A percentile compares a stretch with the other conserved stretches of the same genome.
Evolutionary conservation across 35 echinoderm and acorn worm genomes (phyloP).

Genomic region (Chiridota heheva): DNA sequence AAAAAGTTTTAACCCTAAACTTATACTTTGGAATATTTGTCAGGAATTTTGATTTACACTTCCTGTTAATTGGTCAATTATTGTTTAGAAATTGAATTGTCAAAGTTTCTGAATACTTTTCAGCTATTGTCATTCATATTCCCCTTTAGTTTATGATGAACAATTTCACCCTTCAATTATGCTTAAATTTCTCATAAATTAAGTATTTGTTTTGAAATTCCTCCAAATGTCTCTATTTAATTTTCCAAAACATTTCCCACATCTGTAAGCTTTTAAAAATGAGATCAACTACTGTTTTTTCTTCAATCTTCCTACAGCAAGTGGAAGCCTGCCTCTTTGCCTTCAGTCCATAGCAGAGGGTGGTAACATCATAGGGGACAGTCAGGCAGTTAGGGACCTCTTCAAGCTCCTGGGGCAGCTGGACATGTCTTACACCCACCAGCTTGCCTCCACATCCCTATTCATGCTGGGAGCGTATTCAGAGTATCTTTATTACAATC

Average conservation of each 20-base stretch:
- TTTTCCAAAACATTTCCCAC: background rate
- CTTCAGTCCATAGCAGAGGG: slow-evolving; percentile 96
- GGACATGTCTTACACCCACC: slow-evolving; percentile 84
- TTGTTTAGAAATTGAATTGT: too few species aligned
- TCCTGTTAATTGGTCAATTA: too few species aligned
- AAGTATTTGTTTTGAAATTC: background rate
- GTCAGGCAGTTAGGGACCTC: slow-evolving; percentile 77
- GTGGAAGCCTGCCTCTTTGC: slow-evolving; percentile 96
- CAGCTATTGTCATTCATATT: too few species aligned
- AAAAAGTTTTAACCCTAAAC: too few species aligned
- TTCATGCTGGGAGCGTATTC: slow-evolving; percentile 98
- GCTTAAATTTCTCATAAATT: too few species aligned
- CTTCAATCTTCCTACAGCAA: slow-evolving; percentile 54
- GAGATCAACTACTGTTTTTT: background rate
- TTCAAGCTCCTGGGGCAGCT: slow-evolving; percentile 68
- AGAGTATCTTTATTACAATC: slow-evolving; percentile 86
- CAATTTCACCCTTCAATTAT: too few species aligned
- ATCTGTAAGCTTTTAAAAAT: background rate
- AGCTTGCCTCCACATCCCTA: slow-evolving; percentile 82
- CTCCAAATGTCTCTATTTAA: background rate
- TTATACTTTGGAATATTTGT: too few species aligned
- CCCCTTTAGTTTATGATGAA: too few species aligned
- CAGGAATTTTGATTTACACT: too few species aligned
- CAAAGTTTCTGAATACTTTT: too few species aligned
- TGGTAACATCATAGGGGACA: slow-evolving; percentile 85